Base-by-base conservation (phyloP, 1,140 invertebrate genomes). In the Trichomalopsis sarcophagae region DNA sequence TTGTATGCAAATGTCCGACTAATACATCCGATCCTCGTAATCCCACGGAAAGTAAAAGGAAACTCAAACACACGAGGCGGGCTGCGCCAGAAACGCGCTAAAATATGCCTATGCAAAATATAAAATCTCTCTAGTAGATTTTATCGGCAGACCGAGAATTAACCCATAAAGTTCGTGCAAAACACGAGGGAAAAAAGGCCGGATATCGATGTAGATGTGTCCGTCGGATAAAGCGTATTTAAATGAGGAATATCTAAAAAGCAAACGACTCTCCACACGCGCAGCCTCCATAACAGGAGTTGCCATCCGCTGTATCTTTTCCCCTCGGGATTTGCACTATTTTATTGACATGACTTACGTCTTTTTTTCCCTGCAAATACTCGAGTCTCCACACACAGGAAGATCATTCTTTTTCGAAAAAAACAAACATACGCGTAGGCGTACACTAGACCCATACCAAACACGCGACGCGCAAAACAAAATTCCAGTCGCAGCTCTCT, bases 1-100 rank as follows among this genome's bases (percentile, higher is more conserved):
- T 85, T 81, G 33, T 75, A 80, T 84, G 84, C 84, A 81, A 84
- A 84, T 68, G 13, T 75, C 21, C n/a, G 27, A 62, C 68, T 84
- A 62, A 84, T 71, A 80, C 44, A 84, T 81, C 55, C 71, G n/a
- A 75, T 69, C 69, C 40, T 62, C 68, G 33, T 75, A 80, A 62
- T 75, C 14, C 71, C 40, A 17, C 40, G 47, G 27, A 80, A 84
- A 80, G 83, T 75, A 84, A 75, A 84, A 66, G 66, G 77, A 75
- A 50, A 33, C 2, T 55, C 68, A 77, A 66, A 79, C 23, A 84
- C 23, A 0, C 27, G 27, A 27, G 27, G n/a, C 27, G 33, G 11
- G 21, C 2, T 27, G 3, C 0, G 14, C 0, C 7, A 50, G 27
- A 79, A 9, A 11, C 40, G 10, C 1, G 17, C 33, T 30, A 40